Evolutionary conservation across 2,888 invertebrate species (phyloP).

Genomic region (Griposia aprilina): DNA sequence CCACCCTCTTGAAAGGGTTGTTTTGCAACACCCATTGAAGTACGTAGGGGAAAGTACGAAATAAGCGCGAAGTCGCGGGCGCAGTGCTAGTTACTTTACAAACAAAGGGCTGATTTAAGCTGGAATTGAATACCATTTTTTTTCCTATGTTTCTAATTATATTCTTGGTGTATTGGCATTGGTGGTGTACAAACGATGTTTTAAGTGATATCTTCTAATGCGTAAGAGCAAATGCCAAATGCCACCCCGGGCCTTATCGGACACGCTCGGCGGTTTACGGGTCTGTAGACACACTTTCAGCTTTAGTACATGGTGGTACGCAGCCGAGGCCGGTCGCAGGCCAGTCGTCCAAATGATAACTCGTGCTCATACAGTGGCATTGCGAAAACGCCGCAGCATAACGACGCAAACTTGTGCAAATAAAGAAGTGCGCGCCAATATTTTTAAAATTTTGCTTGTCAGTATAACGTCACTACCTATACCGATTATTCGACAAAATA

Average conservation of each 20-base stretch:
- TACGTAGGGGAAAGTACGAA: background rate
- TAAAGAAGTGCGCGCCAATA: slow-evolving; percentile 15
- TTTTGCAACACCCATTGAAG: background rate
- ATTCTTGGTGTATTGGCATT: background rate
- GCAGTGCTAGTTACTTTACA: background rate
- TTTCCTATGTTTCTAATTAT: background rate
- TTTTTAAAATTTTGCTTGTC: background rate
- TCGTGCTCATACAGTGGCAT: slow-evolving; percentile 26
- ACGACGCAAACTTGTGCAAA: background rate
- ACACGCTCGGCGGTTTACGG: background rate
- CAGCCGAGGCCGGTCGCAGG: slow-evolving; percentile 41
- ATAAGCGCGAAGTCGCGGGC: background rate
- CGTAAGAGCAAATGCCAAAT: slow-evolving; percentile 16
- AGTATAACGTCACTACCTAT: background rate
- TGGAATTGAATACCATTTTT: background rate
- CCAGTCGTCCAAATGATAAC: slow-evolving; percentile 39
- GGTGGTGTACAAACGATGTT: background rate
- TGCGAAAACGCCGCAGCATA: background rate
- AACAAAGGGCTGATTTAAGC: background rate
- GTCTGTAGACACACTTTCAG: background rate
- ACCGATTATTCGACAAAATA: background rate
- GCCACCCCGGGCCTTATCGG: slow-evolving; percentile 20
- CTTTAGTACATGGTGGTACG: slow-evolving; percentile 43
- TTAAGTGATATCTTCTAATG: background rate
- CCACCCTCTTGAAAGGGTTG: background rate